These are phyloP conservation scores for Harlomillsia oculata DNA, from an alignment of 1,140 invertebrate species.

Conservation along the genomic window DNA sequence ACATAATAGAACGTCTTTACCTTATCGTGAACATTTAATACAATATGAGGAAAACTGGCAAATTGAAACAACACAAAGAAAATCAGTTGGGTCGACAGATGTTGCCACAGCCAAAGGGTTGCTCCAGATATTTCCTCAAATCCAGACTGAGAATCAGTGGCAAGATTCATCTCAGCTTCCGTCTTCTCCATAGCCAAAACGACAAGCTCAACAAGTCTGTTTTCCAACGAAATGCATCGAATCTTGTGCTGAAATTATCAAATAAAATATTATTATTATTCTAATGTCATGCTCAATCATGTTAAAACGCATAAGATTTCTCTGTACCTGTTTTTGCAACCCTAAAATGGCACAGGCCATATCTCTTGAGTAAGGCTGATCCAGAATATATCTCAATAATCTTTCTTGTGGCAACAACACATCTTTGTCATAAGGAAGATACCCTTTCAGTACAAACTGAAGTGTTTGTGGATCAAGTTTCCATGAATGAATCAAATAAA, in stretches of 20 bases:
- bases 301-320: neutral
- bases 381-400: conserved; percentile 77
- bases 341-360: conserved; percentile 93
- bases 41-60: conserved; percentile 79
- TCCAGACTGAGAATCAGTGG: conserved; percentile 40
- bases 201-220: conserved; percentile 83
- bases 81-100: conserved; percentile 88
- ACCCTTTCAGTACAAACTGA: conserved; percentile 81
- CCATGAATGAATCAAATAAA: conserved; percentile 83
- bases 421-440: conserved; percentile 81
- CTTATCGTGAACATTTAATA: conserved; percentile 77
- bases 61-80: conserved; percentile 90
- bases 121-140: conserved; percentile 52
- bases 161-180: conserved; percentile 51
- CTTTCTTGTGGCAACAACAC: conserved; percentile 79
- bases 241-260: conserved; percentile 60
- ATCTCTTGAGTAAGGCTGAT: conserved; percentile 90
- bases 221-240: conserved; percentile 77
- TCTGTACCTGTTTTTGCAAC: conserved; percentile 68
- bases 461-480: conserved; percentile 74
- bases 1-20: conserved; percentile 40
- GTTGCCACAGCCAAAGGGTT: conserved; percentile 79
- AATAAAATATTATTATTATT: conserved; percentile 1
- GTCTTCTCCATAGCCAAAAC: conserved; percentile 84
- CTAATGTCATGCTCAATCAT: neutral